These are phyloP conservation scores for Chloroceryle amazona DNA, from an alignment of 2,797 vertebrate species.

Conservation along the genomic window DNA sequence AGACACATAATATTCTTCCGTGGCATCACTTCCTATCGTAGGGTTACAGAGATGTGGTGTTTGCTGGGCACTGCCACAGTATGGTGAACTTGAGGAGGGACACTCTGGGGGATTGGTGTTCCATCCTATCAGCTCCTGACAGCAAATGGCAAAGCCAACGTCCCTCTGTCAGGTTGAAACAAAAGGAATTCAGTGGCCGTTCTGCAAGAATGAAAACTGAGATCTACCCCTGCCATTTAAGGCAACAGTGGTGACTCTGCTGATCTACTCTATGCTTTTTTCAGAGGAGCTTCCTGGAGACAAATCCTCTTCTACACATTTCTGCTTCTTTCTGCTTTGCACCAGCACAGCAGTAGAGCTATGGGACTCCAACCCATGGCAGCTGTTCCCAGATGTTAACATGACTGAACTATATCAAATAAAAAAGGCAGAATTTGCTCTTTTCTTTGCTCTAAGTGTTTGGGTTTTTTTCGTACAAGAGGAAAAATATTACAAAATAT, in stretches of 20 bases:
- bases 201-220: neutral
- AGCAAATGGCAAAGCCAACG: neutral
- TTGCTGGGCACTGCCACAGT: neutral
- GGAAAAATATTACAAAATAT: neutral
- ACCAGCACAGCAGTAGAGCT: neutral
- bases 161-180: neutral
- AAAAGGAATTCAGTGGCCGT: neutral
- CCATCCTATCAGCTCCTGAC: neutral
- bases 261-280: neutral
- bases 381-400: neutral
- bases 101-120: accelerated
- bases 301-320: neutral
- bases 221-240: neutral
- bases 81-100: neutral
- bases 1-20: neutral
- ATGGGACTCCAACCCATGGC: neutral
- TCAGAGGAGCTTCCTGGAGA: neutral
- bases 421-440: neutral
- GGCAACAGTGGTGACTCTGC: neutral
- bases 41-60: neutral
- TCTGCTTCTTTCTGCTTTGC: neutral
- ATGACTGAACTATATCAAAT: neutral
- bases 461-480: neutral
- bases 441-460: neutral
- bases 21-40: neutral